Base-by-base conservation (phyloP, 2,888 invertebrate species). In the Drosophila vallismaia region DNA sequence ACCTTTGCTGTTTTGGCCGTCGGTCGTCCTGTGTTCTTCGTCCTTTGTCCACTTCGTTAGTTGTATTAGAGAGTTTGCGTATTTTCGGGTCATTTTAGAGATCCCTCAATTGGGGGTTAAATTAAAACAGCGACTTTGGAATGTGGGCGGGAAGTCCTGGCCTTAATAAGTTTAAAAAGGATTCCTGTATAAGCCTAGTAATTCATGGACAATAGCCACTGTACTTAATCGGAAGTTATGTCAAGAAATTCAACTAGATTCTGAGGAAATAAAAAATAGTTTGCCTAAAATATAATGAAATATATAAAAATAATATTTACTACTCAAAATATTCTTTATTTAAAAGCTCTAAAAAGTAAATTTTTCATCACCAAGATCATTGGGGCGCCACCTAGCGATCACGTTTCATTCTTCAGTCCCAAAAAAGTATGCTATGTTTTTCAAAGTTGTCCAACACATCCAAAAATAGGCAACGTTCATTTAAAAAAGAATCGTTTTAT, bases 11-110 rank as follows among this genome's bases (percentile, higher is more conserved):
- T 38, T 38, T 36, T 19, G 14, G 44, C 9, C 4, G 4, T 8
- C 10, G 12, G 36, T 5, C 44, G 24, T 36, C 36, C 36, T 4
- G 36, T 45, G 14, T 56, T 49, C 48, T 19, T 38, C 45, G 57
- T 69, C 71, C 74, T 66, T 55, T 79, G 83, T 83, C 81, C 86
- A 83, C 83, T 83, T 83, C 84, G 83, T 83, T 83, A 83, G 81
- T 75, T 84, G 83, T 80, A 86, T 83, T 83, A 86, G 86, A 79
- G 76, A 59, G 66, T 67, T 66, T 68, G 68, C 68, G 64, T 64
- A 64, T 66, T 66, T 66, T 64, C 64, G 64, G 64, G 67, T 67
- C 55, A 67, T 67, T 66, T 67, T 45, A 24, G 52, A 64, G 64
- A 64, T 64, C 63, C 63, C 64, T 63, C 52, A 64, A 52, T 50